phyloP scores from a whole-genome alignment of 2,113 vertebrate genomes.

The Sakesphorus luctuosus region DNA sequence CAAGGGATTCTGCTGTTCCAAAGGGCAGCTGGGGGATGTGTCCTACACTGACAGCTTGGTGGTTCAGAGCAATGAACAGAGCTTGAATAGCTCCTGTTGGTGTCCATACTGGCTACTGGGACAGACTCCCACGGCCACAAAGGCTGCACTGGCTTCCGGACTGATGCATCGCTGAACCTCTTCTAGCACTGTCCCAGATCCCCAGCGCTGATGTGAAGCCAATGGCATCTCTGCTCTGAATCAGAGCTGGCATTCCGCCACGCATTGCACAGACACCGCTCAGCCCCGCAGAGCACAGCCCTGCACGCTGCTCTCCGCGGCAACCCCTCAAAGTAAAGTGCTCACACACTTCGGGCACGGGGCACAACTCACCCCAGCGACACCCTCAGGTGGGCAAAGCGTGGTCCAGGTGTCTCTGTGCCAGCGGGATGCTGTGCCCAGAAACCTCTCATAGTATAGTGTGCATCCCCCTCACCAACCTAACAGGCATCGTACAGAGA shows the following conservation, averaged over 20 bases:
- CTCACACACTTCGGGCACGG: not conserved
- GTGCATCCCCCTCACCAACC: too few relatives aligned
- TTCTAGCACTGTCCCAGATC: constrained; percentile 45
- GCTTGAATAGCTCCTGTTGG: not conserved
- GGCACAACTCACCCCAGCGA: not conserved
- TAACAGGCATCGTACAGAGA: not conserved
- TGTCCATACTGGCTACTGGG: not conserved
- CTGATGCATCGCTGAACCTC: constrained; percentile 22
- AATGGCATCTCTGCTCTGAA: constrained; percentile 53
- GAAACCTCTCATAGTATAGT: not conserved
- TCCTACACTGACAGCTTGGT: not conserved
- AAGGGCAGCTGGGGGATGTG: not conserved
- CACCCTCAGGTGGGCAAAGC: not conserved
- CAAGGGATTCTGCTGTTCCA: not conserved
- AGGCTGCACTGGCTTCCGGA: not conserved
- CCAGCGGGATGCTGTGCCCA: not conserved
- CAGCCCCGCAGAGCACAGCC: not conserved
- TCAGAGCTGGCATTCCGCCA: constrained; percentile 26
- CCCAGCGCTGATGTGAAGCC: constrained; percentile 39
- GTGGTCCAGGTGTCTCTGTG: not conserved
- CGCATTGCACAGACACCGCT: not conserved
- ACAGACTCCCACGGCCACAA: constrained; percentile 17
- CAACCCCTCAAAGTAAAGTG: accelerated
- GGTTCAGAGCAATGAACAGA: not conserved
- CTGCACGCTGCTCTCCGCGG: not conserved